phyloP scores from a whole-genome alignment of 2,113 vertebrate genomes.

The Labrus mixtus region DNA sequence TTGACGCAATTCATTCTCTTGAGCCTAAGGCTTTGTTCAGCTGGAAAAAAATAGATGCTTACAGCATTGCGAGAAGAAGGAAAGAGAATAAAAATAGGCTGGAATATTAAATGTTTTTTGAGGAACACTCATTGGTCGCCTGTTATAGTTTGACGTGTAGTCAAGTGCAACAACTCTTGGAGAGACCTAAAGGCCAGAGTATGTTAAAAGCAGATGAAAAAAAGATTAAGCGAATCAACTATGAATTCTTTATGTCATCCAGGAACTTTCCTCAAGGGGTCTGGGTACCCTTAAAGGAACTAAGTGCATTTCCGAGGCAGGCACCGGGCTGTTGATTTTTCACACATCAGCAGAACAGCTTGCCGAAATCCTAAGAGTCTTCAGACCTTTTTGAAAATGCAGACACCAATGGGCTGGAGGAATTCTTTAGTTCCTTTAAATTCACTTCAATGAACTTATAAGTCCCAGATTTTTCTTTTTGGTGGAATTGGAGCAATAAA shows the following conservation, averaged over 20 bases:
- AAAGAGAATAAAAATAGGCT: not conserved
- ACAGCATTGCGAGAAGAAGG: not conserved
- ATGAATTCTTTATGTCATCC: not conserved
- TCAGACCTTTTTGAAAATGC: not conserved
- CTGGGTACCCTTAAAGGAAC: no score
- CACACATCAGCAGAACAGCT: not conserved
- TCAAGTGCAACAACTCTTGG: not conserved
- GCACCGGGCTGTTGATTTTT: not conserved
- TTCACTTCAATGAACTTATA: no score
- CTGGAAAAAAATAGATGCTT: not conserved
- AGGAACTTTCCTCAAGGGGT: not conserved
- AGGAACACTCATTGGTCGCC: not conserved
- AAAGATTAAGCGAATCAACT: not conserved
- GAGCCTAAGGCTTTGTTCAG: not conserved
- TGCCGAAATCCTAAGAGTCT: no score
- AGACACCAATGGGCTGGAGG: not conserved
- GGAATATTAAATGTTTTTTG: not conserved
- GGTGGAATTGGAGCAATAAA: no score
- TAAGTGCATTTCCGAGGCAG: no score
- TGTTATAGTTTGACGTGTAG: not conserved
- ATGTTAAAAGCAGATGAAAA: not conserved
- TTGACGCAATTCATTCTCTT: slow-evolving; percentile 25
- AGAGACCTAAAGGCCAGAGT: not conserved
- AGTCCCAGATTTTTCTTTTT: no score
- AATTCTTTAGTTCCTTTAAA: no score